phyloP scores from a whole-genome alignment of 2,113 vertebrate species.

The Trichechus manatus region DNA sequence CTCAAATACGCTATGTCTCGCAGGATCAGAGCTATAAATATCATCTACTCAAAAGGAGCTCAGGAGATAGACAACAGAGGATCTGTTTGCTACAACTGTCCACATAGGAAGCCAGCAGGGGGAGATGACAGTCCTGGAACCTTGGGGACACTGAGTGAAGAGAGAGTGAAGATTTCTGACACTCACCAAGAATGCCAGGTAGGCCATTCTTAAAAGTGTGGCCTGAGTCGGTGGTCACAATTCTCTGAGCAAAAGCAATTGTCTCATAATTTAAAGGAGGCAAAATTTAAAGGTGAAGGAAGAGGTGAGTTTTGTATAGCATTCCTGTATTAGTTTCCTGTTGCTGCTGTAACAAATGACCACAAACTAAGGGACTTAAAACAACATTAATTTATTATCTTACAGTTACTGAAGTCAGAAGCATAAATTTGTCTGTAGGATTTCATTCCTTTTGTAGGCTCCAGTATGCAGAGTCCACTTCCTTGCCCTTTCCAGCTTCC shows the following conservation, averaged over 20 bases:
- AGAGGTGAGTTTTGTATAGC: not conserved
- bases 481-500: not conserved
- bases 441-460: not conserved
- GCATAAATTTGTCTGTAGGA: not conserved
- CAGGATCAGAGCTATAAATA: not conserved
- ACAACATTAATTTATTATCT: not conserved
- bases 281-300: not conserved
- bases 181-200: not conserved
- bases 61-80: not conserved
- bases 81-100: not conserved
- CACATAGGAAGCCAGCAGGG: not conserved
- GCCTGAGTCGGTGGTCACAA: not conserved
- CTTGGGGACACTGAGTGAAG: not conserved
- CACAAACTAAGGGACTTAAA: not conserved
- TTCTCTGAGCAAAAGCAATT: not conserved
- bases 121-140: not conserved
- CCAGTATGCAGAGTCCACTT: not conserved
- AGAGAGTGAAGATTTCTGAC: not conserved
- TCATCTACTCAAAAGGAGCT: not conserved
- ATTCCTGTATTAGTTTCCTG: not conserved
- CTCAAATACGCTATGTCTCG: not conserved
- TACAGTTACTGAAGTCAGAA: not conserved
- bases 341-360: not conserved
- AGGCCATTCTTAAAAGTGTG: not conserved
- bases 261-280: not conserved